Base-by-base conservation (phyloP, 2,888 invertebrate genomes). In the Diabrotica balteata region DNA sequence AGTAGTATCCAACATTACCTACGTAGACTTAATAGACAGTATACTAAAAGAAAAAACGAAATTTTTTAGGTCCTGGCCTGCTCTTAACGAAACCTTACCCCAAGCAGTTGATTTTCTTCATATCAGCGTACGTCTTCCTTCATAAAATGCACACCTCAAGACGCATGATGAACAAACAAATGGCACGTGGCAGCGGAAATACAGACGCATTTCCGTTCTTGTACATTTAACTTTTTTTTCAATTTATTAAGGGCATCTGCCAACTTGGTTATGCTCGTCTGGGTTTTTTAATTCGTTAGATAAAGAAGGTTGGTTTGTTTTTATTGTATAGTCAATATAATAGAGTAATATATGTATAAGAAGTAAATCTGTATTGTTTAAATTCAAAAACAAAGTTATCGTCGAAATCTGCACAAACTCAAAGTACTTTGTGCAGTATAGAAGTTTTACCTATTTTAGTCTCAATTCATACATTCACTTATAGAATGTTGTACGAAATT, bases 101-200 rank as follows among this genome's bases (percentile, higher is more conserved):
- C 42, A 9, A 42, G n/a, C 32, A 8, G 32, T 54, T 32, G n/a
- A 54, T 9, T 47, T 47, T 54, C 54, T 54, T 43, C 42, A 8
- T 53, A 53, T 53, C 51, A 11, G 32, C 22, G n/a, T 54, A 9
- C 22, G 54, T 54, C 54, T 54, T 54, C 53, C 53, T 53, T 42
- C 22, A 53, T 9, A 22, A 32, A 53, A 22, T 52, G 10, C 42
- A 9, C 46, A 53, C 59, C 44, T 53, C 43, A 42, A 57, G 57
- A 57, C 57, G 63, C n/a, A 50, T 44, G 32, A 46, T 57, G 57
- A 49, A 44, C 52, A 45, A 11, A 10, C 50, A 57, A 63, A 57
- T 22, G 63, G 63, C 63, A 63, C 63, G 63, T 57, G 63, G 49
- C 63, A 11, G n/a, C 57, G 63, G 63, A 63, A 63, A 50, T 57